Evolutionary conservation across 2,797 vertebrate species (phyloP).

Genomic region (Pangasius mekongensis): DNA sequence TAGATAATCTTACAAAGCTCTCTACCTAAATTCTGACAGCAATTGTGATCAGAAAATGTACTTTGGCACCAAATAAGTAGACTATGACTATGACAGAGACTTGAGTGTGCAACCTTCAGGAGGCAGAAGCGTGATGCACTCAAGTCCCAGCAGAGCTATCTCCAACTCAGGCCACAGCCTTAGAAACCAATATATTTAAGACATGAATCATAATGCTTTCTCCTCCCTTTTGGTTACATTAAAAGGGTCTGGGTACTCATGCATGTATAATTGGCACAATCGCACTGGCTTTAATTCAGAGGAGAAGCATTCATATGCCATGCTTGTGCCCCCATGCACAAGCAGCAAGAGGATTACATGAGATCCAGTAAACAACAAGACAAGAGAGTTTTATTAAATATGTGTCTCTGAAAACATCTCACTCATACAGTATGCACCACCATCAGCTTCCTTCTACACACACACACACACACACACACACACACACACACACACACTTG

Average conservation of each 20-base stretch:
- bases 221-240: slow-evolving; percentile 22
- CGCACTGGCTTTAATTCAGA: not conserved
- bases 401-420: not conserved
- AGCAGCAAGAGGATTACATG: not conserved
- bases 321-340: not conserved
- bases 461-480: not conserved
- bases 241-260: not conserved
- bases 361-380: not conserved
- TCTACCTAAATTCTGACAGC: not conserved
- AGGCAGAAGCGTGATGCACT: slow-evolving; percentile 23
- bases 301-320: not conserved
- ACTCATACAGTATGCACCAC: not conserved
- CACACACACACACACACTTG: not conserved
- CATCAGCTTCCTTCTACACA: not conserved
- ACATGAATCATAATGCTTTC: slow-evolving; percentile 35
- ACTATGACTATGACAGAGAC: not conserved
- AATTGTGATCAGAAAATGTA: not conserved
- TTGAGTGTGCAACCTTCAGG: slow-evolving; percentile 14
- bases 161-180: slow-evolving; percentile 8
- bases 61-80: not conserved
- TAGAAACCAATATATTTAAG: slow-evolving; percentile 24
- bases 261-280: not conserved
- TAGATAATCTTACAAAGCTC: not conserved
- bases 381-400: not conserved
- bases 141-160: slow-evolving; percentile 3